A percentile compares a stretch with the other conserved stretches of the same genome.
Conservation (phyloP, 2,113 vertebrate genomes). For the cat (Felis catus) region F.catus_Fca126_mat1.0 CM031417.1:92999001-92999500, state of each 20-base stretch:
- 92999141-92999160: background rate
- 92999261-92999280: background rate
- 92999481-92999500: constrained; percentile 14
- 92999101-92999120: background rate
- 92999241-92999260: background rate
- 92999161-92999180: background rate
- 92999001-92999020: no score
- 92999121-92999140: background rate
- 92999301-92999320: background rate
- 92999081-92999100: background rate
- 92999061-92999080: no score
- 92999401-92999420: constrained; percentile 2
- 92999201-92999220: background rate
- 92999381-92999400: constrained; percentile 9
- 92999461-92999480: background rate
- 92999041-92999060: no score
- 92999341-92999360: background rate
- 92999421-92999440: background rate
- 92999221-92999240: background rate
- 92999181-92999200: background rate
- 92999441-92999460: constrained; percentile 5
- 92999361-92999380: background rate
- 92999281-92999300: background rate
- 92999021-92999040: no score
- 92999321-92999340: background rate